phyloP scores from a whole-genome alignment of 1,140 invertebrate genomes.

The Heterodera carotae region DNA sequence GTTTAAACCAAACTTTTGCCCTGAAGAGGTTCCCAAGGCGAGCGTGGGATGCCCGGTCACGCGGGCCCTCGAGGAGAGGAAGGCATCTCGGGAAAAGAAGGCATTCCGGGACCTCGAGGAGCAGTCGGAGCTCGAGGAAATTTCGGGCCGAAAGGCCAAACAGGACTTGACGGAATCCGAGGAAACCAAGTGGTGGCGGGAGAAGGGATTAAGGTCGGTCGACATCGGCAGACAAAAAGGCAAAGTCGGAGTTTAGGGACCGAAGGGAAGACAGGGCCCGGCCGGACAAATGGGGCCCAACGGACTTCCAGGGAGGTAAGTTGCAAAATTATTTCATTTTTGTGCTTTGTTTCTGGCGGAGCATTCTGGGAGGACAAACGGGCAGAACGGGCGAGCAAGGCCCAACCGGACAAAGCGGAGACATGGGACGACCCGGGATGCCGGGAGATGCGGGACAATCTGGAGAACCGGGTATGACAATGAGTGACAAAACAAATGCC shows the following conservation, averaged over 20 bases:
- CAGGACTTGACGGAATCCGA: constrained; percentile 23
- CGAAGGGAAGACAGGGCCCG: constrained; percentile 44
- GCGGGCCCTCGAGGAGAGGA: constrained; percentile 31
- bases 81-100: constrained; percentile 29
- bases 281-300: constrained; percentile 36
- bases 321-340: neutral
- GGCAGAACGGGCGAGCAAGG: constrained; percentile 18
- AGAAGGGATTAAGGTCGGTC: constrained; percentile 23
- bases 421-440: constrained; percentile 34
- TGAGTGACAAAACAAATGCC: neutral
- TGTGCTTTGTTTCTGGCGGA: constrained; percentile 1
- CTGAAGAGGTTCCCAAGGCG: constrained; percentile 42
- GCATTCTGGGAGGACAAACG: neutral
- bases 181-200: constrained; percentile 33
- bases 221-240: constrained; percentile 24
- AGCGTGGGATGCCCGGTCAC: constrained; percentile 42
- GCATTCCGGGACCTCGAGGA: constrained; percentile 10
- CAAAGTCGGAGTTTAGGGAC: constrained; percentile 44
- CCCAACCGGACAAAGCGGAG: constrained; percentile 32
- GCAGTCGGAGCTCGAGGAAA: constrained; percentile 2
- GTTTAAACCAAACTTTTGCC: neutral
- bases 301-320: constrained; percentile 31
- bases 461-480: constrained; percentile 44
- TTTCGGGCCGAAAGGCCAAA: constrained; percentile 23
- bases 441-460: constrained; percentile 33